Percentiles rank a stretch among this genome's conserved stretches.
Evolutionary conservation across 1,140 invertebrate genomes (phyloP).

Genomic region (Temnothorax longispinosus): DNA sequence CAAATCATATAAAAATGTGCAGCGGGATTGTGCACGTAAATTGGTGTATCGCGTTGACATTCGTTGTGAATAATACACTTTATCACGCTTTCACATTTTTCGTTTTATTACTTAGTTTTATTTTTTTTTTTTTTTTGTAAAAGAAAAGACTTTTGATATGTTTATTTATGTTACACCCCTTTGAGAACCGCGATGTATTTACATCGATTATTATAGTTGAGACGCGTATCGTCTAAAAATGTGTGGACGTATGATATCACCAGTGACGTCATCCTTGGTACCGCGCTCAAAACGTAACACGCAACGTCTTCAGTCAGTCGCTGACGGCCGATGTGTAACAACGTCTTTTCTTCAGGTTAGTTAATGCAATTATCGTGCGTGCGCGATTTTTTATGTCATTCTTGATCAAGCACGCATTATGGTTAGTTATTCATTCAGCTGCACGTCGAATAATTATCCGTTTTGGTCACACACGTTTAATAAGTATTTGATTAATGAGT

Average conservation of each 20-base stretch:
- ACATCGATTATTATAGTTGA: not conserved
- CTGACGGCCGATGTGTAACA: slow-evolving; percentile 57
- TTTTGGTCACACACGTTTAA: not conserved
- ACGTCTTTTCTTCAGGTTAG: slow-evolving; percentile 70
- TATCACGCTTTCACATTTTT: not conserved
- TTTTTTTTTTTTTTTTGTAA: not conserved
- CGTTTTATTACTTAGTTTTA: not conserved
- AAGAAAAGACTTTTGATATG: not conserved
- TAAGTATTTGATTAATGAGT: not conserved
- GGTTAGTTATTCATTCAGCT: not conserved
- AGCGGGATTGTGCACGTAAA: not conserved
- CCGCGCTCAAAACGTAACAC: slow-evolving; percentile 47
- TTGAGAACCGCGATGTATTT: not conserved
- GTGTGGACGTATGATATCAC: slow-evolving; percentile 77
- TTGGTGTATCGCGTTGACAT: not conserved
- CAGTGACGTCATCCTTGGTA: slow-evolving; percentile 75
- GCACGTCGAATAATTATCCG: not conserved
- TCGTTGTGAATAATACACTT: not conserved
- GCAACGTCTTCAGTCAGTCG: slow-evolving; percentile 72
- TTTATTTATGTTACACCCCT: not conserved
- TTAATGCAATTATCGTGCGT: slow-evolving; percentile 55
- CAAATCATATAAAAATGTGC: not conserved
- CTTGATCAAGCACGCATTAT: not conserved
- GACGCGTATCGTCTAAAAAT: not conserved
- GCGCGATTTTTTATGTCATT: not conserved